These are phyloP conservation scores for Calliphora vomitoria DNA, from an alignment of 2,888 invertebrate genomes.

Conservation along the genomic window DNA sequence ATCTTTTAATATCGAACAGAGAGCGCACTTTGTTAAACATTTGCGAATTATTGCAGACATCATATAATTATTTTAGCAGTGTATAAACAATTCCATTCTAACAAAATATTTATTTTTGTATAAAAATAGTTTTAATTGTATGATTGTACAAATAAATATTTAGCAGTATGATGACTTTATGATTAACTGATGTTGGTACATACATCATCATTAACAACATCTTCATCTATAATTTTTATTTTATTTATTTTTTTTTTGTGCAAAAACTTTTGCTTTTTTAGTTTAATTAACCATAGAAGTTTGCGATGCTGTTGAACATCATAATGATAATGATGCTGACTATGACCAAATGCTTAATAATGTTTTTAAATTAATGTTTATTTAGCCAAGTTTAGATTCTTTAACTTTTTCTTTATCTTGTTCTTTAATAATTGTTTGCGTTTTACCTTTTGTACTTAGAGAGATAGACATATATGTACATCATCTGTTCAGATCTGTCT, in stretches of 20 bases:
- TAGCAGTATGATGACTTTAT: slow-evolving; percentile 15
- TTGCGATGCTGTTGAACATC: slow-evolving; percentile 1
- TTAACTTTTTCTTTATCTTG: neutral
- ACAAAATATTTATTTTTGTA: too few species aligned
- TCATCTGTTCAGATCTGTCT: neutral
- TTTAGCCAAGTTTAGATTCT: neutral
- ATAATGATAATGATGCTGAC: neutral
- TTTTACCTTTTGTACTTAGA: slow-evolving; percentile 3
- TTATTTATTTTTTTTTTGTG: neutral
- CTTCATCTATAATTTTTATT: neutral
- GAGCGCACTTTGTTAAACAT: too few species aligned
- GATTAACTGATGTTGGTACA: neutral
- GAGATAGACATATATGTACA: neutral
- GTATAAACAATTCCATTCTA: too few species aligned
- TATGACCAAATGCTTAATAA: slow-evolving; percentile 22
- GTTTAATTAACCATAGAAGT: slow-evolving; percentile 56
- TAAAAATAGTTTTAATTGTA: neutral
- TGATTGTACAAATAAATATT: neutral
- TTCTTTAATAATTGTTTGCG: neutral
- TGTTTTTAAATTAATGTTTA: slow-evolving; percentile 31
- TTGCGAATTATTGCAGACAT: too few species aligned
- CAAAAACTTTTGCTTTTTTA: slow-evolving; percentile 27
- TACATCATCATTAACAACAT: neutral
- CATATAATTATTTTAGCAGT: too few species aligned
- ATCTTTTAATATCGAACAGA: too few species aligned